phyloP scores from a whole-genome alignment of 2,113 vertebrate species.

The Tyto alba region DNA sequence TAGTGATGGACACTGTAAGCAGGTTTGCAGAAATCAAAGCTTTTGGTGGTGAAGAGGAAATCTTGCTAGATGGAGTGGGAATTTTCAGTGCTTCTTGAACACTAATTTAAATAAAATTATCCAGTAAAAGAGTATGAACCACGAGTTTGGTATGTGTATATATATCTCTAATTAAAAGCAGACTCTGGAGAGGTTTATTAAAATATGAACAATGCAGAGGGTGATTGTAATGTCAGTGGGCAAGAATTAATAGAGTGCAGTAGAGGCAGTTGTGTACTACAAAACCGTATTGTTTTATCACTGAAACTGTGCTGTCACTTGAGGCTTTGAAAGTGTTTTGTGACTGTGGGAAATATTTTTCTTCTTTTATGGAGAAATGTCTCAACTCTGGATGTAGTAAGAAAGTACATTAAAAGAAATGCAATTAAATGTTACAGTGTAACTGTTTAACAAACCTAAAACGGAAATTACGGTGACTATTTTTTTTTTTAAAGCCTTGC shows the following conservation, averaged over 20 bases:
- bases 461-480: neutral
- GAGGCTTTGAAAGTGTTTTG: neutral
- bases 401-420: neutral
- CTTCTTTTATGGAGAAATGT: neutral
- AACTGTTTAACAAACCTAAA: neutral
- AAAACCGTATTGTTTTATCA: neutral
- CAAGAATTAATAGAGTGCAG: neutral
- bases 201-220: neutral
- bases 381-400: neutral
- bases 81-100: neutral
- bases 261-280: neutral
- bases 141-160: neutral
- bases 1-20: neutral
- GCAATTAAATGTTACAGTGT: neutral
- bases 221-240: neutral
- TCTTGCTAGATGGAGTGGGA: neutral
- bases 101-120: neutral
- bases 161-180: slow-evolving; percentile 4
- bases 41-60: neutral
- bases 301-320: neutral
- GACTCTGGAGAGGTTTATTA: neutral
- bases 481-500: neutral
- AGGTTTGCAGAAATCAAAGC: neutral
- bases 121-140: neutral
- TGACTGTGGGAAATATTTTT: neutral